Evolutionary conservation across 2,797 vertebrate genomes (phyloP).

Genomic region (Acanthopagrus latus): DNA sequence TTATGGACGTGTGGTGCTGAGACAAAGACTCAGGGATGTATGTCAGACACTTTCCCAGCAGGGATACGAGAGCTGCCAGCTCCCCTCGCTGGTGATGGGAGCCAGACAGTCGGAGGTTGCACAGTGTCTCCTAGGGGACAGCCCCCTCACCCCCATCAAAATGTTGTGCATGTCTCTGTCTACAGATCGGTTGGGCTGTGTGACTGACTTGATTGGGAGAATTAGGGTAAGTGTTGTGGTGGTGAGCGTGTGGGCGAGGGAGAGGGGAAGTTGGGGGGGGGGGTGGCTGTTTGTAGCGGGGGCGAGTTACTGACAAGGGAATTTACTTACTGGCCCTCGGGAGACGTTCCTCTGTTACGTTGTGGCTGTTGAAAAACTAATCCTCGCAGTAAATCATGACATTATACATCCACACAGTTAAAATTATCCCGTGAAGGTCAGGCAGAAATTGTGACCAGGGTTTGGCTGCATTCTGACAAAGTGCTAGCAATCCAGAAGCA

Average conservation of each 20-base stretch:
- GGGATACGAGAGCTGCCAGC: too few species aligned
- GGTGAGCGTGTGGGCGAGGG: slow-evolving; percentile 51
- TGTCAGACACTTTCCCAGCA: too few species aligned
- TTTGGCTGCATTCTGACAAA: slow-evolving; percentile 78
- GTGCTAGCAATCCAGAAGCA: slow-evolving; percentile 72
- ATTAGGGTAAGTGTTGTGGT: slow-evolving; percentile 73
- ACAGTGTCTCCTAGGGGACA: too few species aligned
- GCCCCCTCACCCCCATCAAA: not conserved
- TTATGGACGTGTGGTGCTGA: too few species aligned
- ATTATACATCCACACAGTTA: slow-evolving; percentile 80
- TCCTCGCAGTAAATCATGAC: slow-evolving; percentile 80
- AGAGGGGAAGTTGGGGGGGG: not conserved
- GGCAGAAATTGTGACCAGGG: slow-evolving; percentile 74
- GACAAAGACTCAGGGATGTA: too few species aligned
- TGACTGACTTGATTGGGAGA: slow-evolving; percentile 76
- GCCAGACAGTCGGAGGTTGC: too few species aligned
- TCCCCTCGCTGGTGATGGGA: too few species aligned
- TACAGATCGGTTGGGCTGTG: slow-evolving; percentile 61
- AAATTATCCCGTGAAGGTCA: slow-evolving; percentile 80
- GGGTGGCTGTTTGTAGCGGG: slow-evolving; percentile 11
- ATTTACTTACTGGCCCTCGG: slow-evolving; percentile 72
- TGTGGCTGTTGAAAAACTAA: slow-evolving; percentile 82
- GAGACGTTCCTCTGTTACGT: slow-evolving; percentile 75
- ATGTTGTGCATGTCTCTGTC: slow-evolving; percentile 47
- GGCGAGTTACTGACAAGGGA: slow-evolving; percentile 70